Evolutionary conservation across 2,797 vertebrate genomes (phyloP), one percentile per base, ranked within the genome.

Genomic region (Chelidonichthys spinosus): DNA sequence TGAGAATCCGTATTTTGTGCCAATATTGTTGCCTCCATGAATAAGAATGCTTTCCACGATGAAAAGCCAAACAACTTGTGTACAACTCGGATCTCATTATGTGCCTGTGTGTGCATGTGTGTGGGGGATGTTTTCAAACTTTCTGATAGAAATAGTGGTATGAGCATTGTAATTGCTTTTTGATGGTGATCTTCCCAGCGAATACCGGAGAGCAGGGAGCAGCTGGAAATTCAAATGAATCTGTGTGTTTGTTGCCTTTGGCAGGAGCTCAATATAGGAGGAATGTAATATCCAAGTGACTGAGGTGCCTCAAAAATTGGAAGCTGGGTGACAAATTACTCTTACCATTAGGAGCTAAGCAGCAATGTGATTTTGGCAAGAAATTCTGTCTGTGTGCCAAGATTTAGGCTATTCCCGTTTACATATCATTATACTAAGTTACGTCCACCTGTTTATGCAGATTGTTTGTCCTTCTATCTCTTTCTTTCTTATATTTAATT

Each of bases 181-280:
- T 81, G 80, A 74, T 88, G 78, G 85, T 60, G 85, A 84, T 83
- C 79, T 84, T 69, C 17, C 69, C 63, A 58, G 73, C 56, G 49
- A 75, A 65, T 66, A 75, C 62, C 68, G 61, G 63, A 67, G 70
- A 74, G 67, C 63, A 82, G 74, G 66, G 52, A 89, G 84, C 85
- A 88, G 84, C 84, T 87, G 89, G 72, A 87, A 85, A 82, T 83
- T 83, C 72, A 88, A 87, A 88, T 87, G 72, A 84, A 85, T 85
- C 69, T 63, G 74, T 76, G 79, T 78, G 76, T 83, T 85, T 85
- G 74, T 87, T 83, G 85, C 88, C 87, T 81, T 85, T 86, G 84
- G 88, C 82, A 76, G 75, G 36, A 86, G 73, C 75, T 86, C 78
- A 59, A 67, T 65, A 59, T 40, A 35, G 79, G 17, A 70, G 55